Base-by-base conservation (phyloP, 2,113 vertebrate genomes). In the Strigops habroptila region DNA sequence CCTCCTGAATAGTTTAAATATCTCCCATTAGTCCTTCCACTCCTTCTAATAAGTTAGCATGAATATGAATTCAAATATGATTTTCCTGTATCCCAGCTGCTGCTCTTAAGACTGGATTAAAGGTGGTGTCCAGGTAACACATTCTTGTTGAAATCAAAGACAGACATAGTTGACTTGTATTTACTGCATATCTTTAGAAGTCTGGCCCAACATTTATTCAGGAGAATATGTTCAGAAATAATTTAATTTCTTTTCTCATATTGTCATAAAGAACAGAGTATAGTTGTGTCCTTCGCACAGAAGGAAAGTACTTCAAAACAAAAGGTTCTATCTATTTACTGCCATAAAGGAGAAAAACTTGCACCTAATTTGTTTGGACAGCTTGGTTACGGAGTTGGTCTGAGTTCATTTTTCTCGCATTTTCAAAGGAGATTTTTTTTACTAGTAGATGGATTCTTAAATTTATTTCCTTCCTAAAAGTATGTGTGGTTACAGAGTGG, bases 51-150 rank as follows among this genome's bases (percentile, higher is more conserved):
- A 52, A 5, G 2, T 59, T 75, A 63, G 10, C 14, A n/a, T 53
- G 46, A 63, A 70, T 67, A 31, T 63, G 39, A 63, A 74, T 67
- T 86, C 33, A 89, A 2, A n/a, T 60, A 48, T 15, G 6, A 5
- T 70, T 95, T 81, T 77, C 55, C 46, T 74, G 2, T 59, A 9
- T 53, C 7, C 14, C 39, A 76, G 51, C 17, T 85, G 43, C 28
- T 68, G 37, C 35, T 79, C 7, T 83, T 70, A 69, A 17, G 28
- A 25, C 24, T 63, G 51, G 16, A 41, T 52, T 83, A 48, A 44
- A 86, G 44, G 18, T 1, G 2, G 5, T 5, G 1, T 51, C 30
- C 5, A 65, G 35, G 35, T 35, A 80, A 65, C 3, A 2, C 4
- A 12, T 65, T 83, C 44, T 41, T 83, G 10, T 49, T 94, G 60